Evolutionary conservation across 2,888 invertebrate species (phyloP).

Genomic region (Neria commutata): DNA sequence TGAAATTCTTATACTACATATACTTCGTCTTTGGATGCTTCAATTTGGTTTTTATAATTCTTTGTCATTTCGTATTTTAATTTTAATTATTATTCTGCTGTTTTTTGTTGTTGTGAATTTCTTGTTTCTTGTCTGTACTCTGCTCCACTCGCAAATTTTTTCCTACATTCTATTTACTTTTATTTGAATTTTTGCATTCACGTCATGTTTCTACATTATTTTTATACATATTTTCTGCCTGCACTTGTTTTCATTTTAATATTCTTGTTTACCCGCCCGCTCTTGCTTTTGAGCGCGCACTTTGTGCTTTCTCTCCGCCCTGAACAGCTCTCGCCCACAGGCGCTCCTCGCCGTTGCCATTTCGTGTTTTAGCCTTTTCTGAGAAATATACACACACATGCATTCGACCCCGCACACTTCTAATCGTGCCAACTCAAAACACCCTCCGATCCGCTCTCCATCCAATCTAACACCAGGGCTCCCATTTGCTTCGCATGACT

Average conservation of each 20-base stretch:
- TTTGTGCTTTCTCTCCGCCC: too few relatives aligned
- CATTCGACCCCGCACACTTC: too few relatives aligned
- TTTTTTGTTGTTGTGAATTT: slow-evolving; percentile 7
- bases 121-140: slow-evolving; percentile 5
- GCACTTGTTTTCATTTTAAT: slow-evolving; percentile 8
- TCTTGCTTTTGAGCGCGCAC: background rate
- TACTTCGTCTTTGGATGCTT: background rate
- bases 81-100: slow-evolving; percentile 2
- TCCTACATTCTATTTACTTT: slow-evolving; percentile 6
- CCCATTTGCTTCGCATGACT: too few relatives aligned
- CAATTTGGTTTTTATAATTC: background rate
- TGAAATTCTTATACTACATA: slow-evolving; percentile 4
- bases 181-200: too few relatives aligned
- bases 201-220: background rate
- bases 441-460: too few relatives aligned
- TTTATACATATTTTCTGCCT: background rate
- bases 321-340: too few relatives aligned
- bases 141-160: slow-evolving; percentile 6
- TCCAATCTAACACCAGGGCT: too few relatives aligned
- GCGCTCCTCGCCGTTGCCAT: slow-evolving; percentile 10
- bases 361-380: slow-evolving; percentile 9
- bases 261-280: background rate
- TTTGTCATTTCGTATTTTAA: slow-evolving; percentile 6
- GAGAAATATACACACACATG: too few relatives aligned
- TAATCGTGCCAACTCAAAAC: too few relatives aligned